Evolutionary conservation across 2,888 invertebrate genomes (phyloP).

Genomic region (Lepidocyrtinus sp.): DNA sequence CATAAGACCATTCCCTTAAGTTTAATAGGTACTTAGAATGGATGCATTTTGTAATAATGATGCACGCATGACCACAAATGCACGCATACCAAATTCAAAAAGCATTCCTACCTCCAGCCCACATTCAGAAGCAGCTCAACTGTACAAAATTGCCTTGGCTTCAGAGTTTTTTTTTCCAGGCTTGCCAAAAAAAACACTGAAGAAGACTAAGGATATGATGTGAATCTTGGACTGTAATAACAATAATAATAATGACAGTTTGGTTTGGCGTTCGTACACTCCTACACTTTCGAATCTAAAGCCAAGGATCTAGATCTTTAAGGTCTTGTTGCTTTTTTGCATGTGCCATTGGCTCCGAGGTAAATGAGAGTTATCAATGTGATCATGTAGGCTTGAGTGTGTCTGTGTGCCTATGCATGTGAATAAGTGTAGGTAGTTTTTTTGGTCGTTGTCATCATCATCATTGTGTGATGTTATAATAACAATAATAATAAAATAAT

Average conservation of each 20-base stretch:
- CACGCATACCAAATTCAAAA: too few species aligned
- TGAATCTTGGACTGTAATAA: conserved; percentile 3
- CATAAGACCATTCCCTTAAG: not conserved
- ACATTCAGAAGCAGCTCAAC: too few species aligned
- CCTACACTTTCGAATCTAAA: too few species aligned
- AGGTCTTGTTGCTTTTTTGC: conserved; percentile 1
- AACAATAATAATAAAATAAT: conserved; percentile 42
- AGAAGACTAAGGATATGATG: not conserved
- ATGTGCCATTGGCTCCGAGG: not conserved
- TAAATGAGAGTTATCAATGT: not conserved
- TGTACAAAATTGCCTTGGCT: too few species aligned
- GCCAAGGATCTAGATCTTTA: too few species aligned
- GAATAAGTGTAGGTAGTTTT: conserved; percentile 6
- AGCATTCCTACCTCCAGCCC: too few species aligned
- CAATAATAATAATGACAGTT: conserved; percentile 6
- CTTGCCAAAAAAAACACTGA: too few species aligned
- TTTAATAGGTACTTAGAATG: not conserved
- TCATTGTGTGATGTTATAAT: conserved; percentile 47
- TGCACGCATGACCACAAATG: not conserved
- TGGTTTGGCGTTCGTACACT: not conserved
- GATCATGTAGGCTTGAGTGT: not conserved
- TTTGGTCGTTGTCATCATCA: conserved; percentile 9
- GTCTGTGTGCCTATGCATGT: not conserved
- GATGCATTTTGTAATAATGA: conserved; percentile 1
- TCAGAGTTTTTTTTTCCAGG: too few species aligned